Percentiles rank a stretch among this genome's conserved stretches.
phyloP scores from a whole-genome alignment of 2,888 invertebrate species.

The Rhagophthalmus giganteus region DNA sequence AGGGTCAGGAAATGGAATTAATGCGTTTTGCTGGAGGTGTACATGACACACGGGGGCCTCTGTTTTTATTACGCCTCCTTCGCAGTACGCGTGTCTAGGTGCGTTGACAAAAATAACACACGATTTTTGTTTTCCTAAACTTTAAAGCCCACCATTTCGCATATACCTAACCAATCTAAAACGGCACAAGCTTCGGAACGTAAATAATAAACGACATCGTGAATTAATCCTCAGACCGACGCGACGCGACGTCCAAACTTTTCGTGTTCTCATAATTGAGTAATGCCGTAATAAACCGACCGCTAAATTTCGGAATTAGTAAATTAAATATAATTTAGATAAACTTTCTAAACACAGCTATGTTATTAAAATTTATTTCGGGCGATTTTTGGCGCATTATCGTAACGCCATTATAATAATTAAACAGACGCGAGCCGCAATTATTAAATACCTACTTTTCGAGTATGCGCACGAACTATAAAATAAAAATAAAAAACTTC shows the following conservation, averaged over 20 bases:
- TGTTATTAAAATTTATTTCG: no score
- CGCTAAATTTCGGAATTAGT: slow-evolving; percentile 4
- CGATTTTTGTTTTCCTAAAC: no score
- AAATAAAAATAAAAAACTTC: no score
- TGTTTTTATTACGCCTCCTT: not conserved
- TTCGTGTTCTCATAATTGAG: slow-evolving; percentile 16
- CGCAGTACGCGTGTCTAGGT: not conserved
- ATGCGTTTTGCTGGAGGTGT: slow-evolving; percentile 18
- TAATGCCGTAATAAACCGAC: slow-evolving; percentile 8
- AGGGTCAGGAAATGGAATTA: slow-evolving; percentile 17
- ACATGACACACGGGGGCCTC: slow-evolving; percentile 8
- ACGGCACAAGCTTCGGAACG: not conserved
- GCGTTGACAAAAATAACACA: not conserved
- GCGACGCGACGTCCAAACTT: slow-evolving; percentile 6
- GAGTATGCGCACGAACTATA: no score
- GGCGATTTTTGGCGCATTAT: no score
- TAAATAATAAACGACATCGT: slow-evolving; percentile 9
- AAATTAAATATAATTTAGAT: slow-evolving; percentile 9
- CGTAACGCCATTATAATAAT: no score
- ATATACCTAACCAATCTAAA: no score
- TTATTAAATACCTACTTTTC: no score
- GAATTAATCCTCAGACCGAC: slow-evolving; percentile 5
- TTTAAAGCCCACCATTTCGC: no score
- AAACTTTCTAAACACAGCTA: no score
- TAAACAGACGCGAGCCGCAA: no score